phyloP scores from a whole-genome alignment of 2,888 invertebrate genomes.

The Cybosia mesomella region DNA sequence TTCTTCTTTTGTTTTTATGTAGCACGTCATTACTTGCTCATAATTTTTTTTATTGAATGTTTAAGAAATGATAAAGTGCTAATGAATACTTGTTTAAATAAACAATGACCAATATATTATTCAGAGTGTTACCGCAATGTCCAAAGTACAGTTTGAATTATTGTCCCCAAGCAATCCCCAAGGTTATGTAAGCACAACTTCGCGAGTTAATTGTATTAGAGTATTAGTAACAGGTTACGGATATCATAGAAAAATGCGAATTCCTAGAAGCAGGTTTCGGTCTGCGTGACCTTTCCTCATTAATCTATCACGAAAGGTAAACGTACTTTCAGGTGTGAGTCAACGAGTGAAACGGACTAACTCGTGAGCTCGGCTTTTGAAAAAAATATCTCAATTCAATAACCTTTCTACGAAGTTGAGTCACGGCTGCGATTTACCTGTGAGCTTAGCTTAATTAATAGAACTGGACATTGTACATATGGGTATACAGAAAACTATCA shows the following conservation, averaged over 20 bases:
- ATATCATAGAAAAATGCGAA: not conserved
- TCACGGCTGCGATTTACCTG: slow-evolving; percentile 23
- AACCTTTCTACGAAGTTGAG: slow-evolving; percentile 45
- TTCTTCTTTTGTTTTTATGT: not conserved
- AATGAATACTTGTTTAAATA: not conserved
- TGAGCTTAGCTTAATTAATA: slow-evolving; percentile 5
- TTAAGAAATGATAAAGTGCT: not conserved
- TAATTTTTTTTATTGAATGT: not conserved
- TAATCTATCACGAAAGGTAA: slow-evolving; percentile 39
- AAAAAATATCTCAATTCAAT: slow-evolving; percentile 27
- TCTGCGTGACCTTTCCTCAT: slow-evolving; percentile 39
- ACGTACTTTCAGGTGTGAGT: slow-evolving; percentile 30
- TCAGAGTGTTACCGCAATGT: not conserved
- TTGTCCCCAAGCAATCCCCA: not conserved
- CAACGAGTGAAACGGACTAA: slow-evolving; percentile 43
- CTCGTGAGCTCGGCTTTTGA: slow-evolving; percentile 13
- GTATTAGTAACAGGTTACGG: slow-evolving; percentile 15
- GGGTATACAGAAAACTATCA: too few species aligned
- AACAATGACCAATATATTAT: not conserved
- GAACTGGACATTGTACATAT: not conserved
- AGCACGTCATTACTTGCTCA: not conserved
- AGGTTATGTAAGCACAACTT: not conserved
- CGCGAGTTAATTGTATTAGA: too few species aligned
- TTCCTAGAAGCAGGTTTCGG: slow-evolving; percentile 29
- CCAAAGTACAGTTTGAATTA: not conserved